A percentile compares a stretch with the other conserved stretches of the same genome.
These are phyloP conservation scores for Sebastes nivosus DNA, from an alignment of 2,797 vertebrate species.

Conservation along the genomic window DNA sequence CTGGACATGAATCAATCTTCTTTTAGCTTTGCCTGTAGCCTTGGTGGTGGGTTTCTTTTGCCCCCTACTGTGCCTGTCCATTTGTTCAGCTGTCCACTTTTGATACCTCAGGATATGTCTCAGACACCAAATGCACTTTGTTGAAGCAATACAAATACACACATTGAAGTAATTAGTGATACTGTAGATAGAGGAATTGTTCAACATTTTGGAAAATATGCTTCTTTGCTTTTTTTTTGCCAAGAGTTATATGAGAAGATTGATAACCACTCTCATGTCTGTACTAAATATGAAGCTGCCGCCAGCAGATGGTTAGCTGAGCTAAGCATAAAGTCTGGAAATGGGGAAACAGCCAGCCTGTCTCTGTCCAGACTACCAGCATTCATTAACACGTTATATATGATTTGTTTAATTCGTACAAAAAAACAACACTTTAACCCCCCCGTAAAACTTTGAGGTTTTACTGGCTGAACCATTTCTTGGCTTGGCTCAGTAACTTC, in stretches of 20 bases:
- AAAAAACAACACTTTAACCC: background rate
- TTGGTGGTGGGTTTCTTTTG: background rate
- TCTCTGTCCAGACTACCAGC: background rate
- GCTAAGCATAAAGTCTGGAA: background rate
- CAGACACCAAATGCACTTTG: constrained; percentile 3
- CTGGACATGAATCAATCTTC: background rate
- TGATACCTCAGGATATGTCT: constrained; percentile 17
- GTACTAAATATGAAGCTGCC: background rate
- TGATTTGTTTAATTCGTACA: background rate
- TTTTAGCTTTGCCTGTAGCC: background rate
- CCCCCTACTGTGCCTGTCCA: background rate
- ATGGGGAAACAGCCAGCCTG: background rate
- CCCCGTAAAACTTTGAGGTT: background rate
- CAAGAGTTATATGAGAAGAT: background rate
- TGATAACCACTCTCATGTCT: background rate
- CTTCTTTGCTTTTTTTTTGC: background rate
- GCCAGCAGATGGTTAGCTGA: background rate
- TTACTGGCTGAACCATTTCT: background rate
- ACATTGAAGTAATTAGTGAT: background rate
- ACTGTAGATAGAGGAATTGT: background rate
- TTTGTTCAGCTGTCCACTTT: constrained; percentile 13
- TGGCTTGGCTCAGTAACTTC: background rate
- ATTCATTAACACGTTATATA: background rate
- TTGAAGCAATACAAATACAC: background rate
- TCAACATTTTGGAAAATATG: background rate